phyloP scores from a whole-genome alignment of 2,113 vertebrate species.

The Pardalotus punctatus region DNA sequence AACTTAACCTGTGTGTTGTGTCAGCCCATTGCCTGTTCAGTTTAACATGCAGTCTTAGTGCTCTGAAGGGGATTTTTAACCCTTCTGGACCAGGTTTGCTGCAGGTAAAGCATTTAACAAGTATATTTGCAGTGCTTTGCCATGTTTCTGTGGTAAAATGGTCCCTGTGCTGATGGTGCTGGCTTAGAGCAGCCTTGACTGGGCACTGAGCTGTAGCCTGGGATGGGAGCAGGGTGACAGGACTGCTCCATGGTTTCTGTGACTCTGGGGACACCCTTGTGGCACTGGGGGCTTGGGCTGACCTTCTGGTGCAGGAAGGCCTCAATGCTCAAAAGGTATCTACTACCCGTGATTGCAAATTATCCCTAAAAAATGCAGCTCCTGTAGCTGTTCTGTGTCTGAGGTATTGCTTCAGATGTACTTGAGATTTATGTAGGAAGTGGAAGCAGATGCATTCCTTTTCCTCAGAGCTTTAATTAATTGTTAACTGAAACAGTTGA shows the following conservation, averaged over 20 bases:
- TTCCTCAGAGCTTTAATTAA: not conserved
- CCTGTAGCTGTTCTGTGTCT: not conserved
- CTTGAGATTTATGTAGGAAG: not conserved
- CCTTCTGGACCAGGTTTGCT: not conserved
- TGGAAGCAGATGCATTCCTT: not conserved
- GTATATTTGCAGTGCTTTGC: not conserved
- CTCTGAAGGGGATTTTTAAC: not conserved
- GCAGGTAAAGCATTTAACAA: not conserved
- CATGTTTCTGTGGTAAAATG: not conserved
- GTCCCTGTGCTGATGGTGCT: not conserved
- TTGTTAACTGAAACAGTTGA: not conserved
- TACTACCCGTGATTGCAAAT: not conserved
- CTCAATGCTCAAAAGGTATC: not conserved
- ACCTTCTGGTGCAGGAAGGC: not conserved
- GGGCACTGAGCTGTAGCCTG: too few relatives aligned
- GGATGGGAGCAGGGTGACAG: fast-evolving
- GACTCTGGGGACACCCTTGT: fast-evolving
- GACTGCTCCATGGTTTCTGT: fast-evolving
- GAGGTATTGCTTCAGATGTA: not conserved
- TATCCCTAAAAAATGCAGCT: not conserved
- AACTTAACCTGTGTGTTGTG: not conserved
- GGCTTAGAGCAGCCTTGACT: not conserved
- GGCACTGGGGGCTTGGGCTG: not conserved
- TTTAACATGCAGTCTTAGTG: not conserved
- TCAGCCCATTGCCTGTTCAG: not conserved